phyloP scores from a whole-genome alignment of 2,888 invertebrate genomes.

The Pseudococcus jackbeardsleyi region DNA sequence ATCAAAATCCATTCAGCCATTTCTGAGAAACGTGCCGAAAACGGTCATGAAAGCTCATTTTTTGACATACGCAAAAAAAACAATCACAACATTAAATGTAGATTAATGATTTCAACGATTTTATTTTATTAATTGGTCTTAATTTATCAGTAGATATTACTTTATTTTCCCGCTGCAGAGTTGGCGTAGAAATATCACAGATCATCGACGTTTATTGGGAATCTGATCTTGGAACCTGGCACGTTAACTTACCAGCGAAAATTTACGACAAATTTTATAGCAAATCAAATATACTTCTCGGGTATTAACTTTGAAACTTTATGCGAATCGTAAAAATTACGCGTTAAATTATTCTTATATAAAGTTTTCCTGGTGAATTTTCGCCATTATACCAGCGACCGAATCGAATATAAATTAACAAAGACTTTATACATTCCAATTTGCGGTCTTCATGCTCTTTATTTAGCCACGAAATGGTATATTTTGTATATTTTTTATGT shows the following conservation, averaged over 20 bases:
- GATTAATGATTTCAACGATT: too few species aligned
- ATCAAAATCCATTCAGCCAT: too few species aligned
- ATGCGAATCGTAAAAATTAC: slow-evolving; percentile 38
- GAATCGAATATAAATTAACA: neutral
- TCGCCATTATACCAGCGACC: neutral
- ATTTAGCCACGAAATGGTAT: neutral
- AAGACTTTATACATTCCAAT: neutral
- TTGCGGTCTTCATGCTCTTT: neutral
- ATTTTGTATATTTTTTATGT: neutral
- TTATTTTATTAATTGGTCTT: too few species aligned
- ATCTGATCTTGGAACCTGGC: slow-evolving; percentile 13
- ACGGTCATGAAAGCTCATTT: too few species aligned
- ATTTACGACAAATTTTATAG: slow-evolving; percentile 35
- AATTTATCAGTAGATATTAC: too few species aligned
- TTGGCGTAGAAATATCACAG: too few species aligned
- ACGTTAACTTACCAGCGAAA: slow-evolving; percentile 15
- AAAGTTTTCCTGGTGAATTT: slow-evolving; percentile 3
- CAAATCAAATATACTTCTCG: slow-evolving; percentile 26
- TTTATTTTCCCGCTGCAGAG: too few species aligned
- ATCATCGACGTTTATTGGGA: slow-evolving; percentile 22
- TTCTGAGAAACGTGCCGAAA: too few species aligned
- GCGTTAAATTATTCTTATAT: slow-evolving; percentile 11
- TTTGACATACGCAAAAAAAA: too few species aligned
- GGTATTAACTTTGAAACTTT: slow-evolving; percentile 23
- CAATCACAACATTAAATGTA: too few species aligned